Conservation (phyloP, 2,113 vertebrate species). For the Chionodraco myersi region DNA sequence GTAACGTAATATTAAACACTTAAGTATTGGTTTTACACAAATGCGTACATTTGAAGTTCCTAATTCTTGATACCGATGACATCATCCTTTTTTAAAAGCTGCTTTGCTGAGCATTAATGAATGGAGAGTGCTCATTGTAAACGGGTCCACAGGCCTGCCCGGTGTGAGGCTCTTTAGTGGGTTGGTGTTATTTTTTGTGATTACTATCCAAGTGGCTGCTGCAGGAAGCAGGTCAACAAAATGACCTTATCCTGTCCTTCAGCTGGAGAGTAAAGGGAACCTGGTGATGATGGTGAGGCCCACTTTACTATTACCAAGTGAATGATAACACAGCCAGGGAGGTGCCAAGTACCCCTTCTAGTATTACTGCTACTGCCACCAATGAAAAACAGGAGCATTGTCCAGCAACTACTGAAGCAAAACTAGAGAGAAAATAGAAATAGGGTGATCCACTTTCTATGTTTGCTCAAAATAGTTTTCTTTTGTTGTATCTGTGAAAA, state of each 20-base stretch:
- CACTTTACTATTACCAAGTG: constrained; percentile 63
- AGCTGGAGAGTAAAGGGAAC: constrained; percentile 74
- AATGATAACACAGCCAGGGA: constrained; percentile 46
- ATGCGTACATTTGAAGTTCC: constrained; percentile 43
- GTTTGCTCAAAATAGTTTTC: too few relatives aligned
- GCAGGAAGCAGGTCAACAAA: constrained; percentile 82
- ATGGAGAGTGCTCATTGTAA: constrained; percentile 63
- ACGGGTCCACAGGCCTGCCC: constrained; percentile 54
- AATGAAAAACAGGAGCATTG: neutral
- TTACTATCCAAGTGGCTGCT: constrained; percentile 82
- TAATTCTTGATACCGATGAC: constrained; percentile 42
- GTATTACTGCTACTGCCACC: constrained; percentile 36
- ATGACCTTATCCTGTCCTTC: constrained; percentile 77
- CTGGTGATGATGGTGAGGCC: constrained; percentile 61
- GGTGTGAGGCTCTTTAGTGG: constrained; percentile 76
- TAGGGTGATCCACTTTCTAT: too few relatives aligned
- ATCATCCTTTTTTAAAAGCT: constrained; percentile 16
- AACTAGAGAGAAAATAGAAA: too few relatives aligned
- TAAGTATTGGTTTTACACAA: constrained; percentile 35
- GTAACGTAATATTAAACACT: constrained; percentile 16
- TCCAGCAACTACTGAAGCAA: neutral
- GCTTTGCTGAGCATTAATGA: constrained; percentile 56
- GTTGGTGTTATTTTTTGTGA: constrained; percentile 86
- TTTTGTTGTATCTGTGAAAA: too few relatives aligned
- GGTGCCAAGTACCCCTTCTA: constrained; percentile 48